phyloP scores from a whole-genome alignment of 2,797 vertebrate species.

The Pygocentrus nattereri region DNA sequence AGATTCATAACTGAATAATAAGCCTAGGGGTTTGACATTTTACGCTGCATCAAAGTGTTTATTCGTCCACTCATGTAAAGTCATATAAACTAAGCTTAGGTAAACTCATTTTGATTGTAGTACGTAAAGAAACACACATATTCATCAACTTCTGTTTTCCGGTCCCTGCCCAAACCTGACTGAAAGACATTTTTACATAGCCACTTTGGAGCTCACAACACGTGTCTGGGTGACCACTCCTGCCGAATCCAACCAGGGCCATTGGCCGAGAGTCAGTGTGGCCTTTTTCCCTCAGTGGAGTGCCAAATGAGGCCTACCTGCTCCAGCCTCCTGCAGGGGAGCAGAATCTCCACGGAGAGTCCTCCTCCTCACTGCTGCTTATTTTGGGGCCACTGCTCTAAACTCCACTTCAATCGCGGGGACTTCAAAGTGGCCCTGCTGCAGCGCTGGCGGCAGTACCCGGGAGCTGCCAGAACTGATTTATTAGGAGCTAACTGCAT shows the following conservation, averaged over 20 bases:
- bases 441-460: slow-evolving; percentile 57
- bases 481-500: slow-evolving; percentile 81
- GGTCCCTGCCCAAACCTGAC: neutral
- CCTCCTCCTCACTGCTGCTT: slow-evolving; percentile 39
- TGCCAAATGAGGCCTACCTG: slow-evolving; percentile 48
- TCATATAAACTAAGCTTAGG: too few relatives aligned
- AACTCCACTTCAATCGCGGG: slow-evolving; percentile 57
- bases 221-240: neutral
- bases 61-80: too few relatives aligned
- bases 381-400: slow-evolving; percentile 49
- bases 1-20: too few relatives aligned
- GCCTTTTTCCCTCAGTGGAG: slow-evolving; percentile 24
- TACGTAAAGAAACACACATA: neutral
- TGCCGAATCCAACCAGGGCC: neutral
- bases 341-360: slow-evolving; percentile 28
- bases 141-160: neutral
- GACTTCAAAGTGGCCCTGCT: slow-evolving; percentile 62
- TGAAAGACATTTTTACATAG: slow-evolving; percentile 2
- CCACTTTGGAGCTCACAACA: neutral
- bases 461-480: slow-evolving; percentile 79
- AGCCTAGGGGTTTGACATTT: too few relatives aligned
- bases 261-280: neutral
- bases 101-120: neutral
- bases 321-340: slow-evolving; percentile 29
- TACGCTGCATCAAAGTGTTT: too few relatives aligned